Conservation (phyloP, 2,888 invertebrate genomes). For the Patella ulyssiponensis region DNA sequence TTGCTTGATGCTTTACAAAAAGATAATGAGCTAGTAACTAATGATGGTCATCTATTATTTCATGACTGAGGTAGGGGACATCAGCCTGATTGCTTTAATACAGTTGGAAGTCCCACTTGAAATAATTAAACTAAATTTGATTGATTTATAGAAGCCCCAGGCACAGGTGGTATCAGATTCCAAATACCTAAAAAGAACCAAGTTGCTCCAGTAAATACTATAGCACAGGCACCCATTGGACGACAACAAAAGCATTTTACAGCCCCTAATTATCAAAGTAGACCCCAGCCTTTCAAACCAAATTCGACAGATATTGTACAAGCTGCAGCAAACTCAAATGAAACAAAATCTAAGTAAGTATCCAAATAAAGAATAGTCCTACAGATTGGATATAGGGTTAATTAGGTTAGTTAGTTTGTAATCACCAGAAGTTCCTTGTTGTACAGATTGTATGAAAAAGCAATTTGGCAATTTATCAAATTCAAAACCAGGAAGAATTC, state of each 20-base stretch:
- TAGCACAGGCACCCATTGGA: background rate
- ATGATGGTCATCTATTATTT: constrained; percentile 29
- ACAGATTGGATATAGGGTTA: background rate
- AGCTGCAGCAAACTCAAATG: background rate
- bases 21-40: constrained; percentile 20
- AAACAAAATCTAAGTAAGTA: background rate
- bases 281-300: constrained; percentile 20
- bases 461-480: no score
- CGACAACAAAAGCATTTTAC: constrained; percentile 23
- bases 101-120: background rate
- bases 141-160: constrained; percentile 59
- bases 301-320: no score
- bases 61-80: background rate
- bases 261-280: constrained; percentile 20
- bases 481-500: no score
- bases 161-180: constrained; percentile 66
- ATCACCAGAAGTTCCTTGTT: background rate
- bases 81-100: no score
- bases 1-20: constrained; percentile 38
- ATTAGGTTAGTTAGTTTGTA: no score
- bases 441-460: background rate
- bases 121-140: constrained; percentile 1
- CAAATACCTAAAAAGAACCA: constrained; percentile 75
- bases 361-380: background rate
- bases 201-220: constrained; percentile 67